Evolutionary conservation across 1,140 invertebrate genomes (phyloP), one percentile per base, ranked within the genome.

Genomic region (Drosophila punjabiensis): DNA sequence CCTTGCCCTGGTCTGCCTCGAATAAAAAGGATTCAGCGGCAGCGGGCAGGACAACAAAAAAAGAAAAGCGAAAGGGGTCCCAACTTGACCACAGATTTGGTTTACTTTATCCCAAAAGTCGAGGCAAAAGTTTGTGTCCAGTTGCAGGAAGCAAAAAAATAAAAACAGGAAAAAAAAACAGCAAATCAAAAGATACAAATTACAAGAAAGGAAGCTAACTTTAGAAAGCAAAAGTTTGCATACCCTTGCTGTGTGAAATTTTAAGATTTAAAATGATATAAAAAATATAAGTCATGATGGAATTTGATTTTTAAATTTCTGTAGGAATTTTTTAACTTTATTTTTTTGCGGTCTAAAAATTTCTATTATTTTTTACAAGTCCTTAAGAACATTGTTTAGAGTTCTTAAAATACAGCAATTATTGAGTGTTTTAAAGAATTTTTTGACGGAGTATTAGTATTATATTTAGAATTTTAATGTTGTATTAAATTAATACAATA

Each of bases 51-150:
- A 24, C 47, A 48, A 18, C 8, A 45, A 45, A 43, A 8, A 41
- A 41, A 45, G 13, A 20, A 20, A 45, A 3, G 1, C 9, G 4
- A 55, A 67, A 39, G 16, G 39, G 37, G 32, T 33, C 39, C 68
- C 68, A 71, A 39, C 50, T 68, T 68, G 32, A 53, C 64, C 68
- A 24, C 68, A 56, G 64, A 56, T 68, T 71, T 68, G 64, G 68
- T 56, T 71, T 37, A 39, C 24, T 47, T 69, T 9, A 71, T 45
- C 50, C 64, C 39, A 68, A 68, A 70, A 71, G 62, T 69, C 37
- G 4, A 24, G 37, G 39, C 20, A 24, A 56, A 56, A 56, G 37
- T 37, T 68, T 62, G 47, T 30, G 45, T 52, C 32, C 35, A 24
- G 33, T 24, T 11, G 7, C 32, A 10, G 48, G 20, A 20, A 5